These are phyloP conservation scores for Neodiprion lecontei DNA, from an alignment of 1,140 invertebrate species.

Conservation along the genomic window DNA sequence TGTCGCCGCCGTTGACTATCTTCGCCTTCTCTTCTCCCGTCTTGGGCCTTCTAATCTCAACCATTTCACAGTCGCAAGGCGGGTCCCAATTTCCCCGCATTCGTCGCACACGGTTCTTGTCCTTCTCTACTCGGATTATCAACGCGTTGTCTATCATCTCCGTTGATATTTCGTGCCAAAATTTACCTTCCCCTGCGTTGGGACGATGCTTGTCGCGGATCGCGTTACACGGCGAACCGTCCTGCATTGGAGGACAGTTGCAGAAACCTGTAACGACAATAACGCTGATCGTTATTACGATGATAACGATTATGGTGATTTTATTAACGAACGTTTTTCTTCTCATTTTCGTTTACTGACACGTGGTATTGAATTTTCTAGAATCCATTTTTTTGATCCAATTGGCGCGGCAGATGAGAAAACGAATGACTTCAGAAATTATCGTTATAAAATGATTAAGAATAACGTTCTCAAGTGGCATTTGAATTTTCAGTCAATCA, in stretches of 20 bases:
- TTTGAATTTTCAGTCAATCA: no score
- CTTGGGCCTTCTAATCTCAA: constrained; percentile 47
- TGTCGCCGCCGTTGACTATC: constrained; percentile 46
- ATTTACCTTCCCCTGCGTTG: constrained; percentile 31
- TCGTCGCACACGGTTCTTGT: constrained; percentile 37
- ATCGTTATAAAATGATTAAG: no score
- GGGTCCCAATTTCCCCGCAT: constrained; percentile 42
- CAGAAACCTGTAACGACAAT: constrained; percentile 5
- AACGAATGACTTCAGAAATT: no score
- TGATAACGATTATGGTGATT: no score
- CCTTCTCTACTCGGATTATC: constrained; percentile 53
- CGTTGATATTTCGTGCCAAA: constrained; percentile 50
- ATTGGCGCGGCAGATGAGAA: no score
- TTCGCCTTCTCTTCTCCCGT: constrained; percentile 42
- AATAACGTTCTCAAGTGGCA: no score
- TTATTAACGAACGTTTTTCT: no score
- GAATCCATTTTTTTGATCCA: no score
- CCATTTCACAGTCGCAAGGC: constrained; percentile 49
- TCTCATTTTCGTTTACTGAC: no score
- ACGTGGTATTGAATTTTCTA: no score
- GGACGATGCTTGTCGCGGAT: neutral
- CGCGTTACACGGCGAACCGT: neutral
- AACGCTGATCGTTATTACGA: neutral
- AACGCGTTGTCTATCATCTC: constrained; percentile 50
- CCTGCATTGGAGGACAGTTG: constrained; percentile 31